phyloP scores from a whole-genome alignment of 2,888 invertebrate species.

The Pheosia tremula region DNA sequence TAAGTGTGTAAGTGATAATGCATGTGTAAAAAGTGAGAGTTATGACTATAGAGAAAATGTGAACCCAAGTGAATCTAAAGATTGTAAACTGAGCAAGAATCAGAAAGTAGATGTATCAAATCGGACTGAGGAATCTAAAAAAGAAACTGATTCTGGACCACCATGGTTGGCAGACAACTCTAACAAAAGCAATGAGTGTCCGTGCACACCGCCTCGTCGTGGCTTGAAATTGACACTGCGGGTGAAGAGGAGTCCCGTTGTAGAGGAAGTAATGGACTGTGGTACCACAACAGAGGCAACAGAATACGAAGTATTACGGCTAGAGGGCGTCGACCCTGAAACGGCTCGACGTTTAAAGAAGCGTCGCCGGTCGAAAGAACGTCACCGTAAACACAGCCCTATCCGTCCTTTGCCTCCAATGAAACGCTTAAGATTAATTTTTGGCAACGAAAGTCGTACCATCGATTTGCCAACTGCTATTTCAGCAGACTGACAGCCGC shows the following conservation, averaged over 20 bases:
- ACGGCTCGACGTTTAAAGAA: conserved; percentile 83
- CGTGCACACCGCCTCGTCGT: conserved; percentile 85
- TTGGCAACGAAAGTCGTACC: conserved; percentile 95
- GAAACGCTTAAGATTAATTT: conserved; percentile 94
- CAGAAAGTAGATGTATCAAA: conserved; percentile 66
- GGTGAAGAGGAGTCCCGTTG: conserved; percentile 93
- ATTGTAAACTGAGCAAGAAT: conserved; percentile 69
- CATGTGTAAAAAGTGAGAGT: conserved; percentile 74
- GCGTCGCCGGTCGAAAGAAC: conserved; percentile 79
- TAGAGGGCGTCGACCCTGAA: conserved; percentile 89
- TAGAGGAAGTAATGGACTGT: conserved; percentile 92
- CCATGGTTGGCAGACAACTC: conserved; percentile 76
- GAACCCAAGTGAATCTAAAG: conserved; percentile 76
- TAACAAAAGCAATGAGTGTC: conserved; percentile 78
- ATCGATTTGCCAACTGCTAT: conserved; percentile 93
- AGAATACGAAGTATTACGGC: conserved; percentile 93
- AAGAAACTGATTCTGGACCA: conserved; percentile 68
- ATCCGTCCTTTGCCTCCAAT: conserved; percentile 88
- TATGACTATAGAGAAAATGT: conserved; percentile 82
- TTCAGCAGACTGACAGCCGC: conserved; percentile 83
- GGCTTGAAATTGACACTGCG: conserved; percentile 92
- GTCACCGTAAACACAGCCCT: conserved; percentile 80
- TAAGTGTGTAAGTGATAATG: conserved; percentile 64
- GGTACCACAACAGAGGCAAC: conserved; percentile 89
- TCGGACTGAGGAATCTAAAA: conserved; percentile 69